Evolutionary conservation across 2,113 vertebrate genomes (phyloP).

Genomic region (Scalopus aquaticus): DNA sequence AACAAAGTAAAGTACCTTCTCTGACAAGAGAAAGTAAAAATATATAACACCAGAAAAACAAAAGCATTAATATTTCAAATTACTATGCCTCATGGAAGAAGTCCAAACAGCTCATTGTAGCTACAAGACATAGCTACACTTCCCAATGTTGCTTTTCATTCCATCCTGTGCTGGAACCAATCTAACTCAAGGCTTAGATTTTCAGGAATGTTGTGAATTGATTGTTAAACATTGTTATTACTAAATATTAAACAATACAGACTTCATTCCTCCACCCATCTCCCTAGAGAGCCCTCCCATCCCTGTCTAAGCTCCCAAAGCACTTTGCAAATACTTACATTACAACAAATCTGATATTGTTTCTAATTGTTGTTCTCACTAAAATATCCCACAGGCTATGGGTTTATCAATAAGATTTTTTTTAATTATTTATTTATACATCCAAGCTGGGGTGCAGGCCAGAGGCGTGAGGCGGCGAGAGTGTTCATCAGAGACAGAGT

Average conservation of each 20-base stretch:
- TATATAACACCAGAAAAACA: neutral
- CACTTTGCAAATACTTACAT: neutral
- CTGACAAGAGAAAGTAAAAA: neutral
- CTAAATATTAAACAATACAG: neutral
- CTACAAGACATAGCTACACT: neutral
- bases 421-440: too few relatives aligned
- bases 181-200: neutral
- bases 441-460: too few relatives aligned
- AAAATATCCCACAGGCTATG: neutral
- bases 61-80: slow-evolving; percentile 22
- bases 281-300: neutral
- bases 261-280: neutral
- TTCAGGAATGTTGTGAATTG: neutral
- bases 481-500: too few relatives aligned
- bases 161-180: neutral
- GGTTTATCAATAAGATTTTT: neutral
- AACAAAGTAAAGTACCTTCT: neutral
- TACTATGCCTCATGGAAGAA: neutral
- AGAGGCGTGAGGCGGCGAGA: too few relatives aligned
- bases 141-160: neutral
- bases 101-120: neutral
- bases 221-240: neutral
- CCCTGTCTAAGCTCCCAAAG: neutral
- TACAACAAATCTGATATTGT: neutral
- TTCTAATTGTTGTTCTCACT: neutral